A percentile compares a stretch with the other conserved stretches of the same genome.
Evolutionary conservation across 1,140 invertebrate species (phyloP).

Genomic region (Drosophila mauritiana): DNA sequence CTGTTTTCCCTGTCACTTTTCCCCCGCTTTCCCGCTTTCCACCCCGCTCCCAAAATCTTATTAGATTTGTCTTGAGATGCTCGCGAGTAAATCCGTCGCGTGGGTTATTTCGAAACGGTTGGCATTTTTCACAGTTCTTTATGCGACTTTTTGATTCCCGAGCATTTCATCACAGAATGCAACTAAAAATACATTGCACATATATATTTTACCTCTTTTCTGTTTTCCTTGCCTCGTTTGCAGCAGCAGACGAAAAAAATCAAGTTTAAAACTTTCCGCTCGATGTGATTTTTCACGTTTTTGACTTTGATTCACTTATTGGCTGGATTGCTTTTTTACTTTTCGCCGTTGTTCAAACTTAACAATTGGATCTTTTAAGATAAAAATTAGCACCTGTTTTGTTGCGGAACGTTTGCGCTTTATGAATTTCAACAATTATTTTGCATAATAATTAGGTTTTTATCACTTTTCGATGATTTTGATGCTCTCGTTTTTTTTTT

Average conservation of each 20-base stretch:
- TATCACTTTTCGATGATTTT: conserved; percentile 49
- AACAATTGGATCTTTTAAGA: conserved; percentile 52
- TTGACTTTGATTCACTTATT: conserved; percentile 24
- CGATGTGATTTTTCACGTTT: conserved; percentile 10
- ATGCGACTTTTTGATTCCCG: conserved; percentile 63
- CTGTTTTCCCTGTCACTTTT: conserved; percentile 18
- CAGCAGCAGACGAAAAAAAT: conserved; percentile 8
- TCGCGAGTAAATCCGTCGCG: conserved; percentile 28
- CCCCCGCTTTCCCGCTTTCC: neutral
- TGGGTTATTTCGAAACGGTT: conserved; percentile 71
- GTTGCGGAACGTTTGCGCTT: conserved; percentile 48
- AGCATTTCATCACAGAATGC: conserved; percentile 61
- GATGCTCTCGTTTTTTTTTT: conserved; percentile 4
- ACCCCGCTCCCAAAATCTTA: conserved; percentile 13
- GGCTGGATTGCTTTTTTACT: conserved; percentile 9
- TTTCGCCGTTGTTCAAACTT: conserved; percentile 30
- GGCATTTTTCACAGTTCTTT: conserved; percentile 57
- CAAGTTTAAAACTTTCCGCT: conserved; percentile 61
- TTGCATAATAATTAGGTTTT: conserved; percentile 47
- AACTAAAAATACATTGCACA: conserved; percentile 67
- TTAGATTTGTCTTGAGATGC: conserved; percentile 36
- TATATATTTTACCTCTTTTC: conserved; percentile 54
- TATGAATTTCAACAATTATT: conserved; percentile 51
- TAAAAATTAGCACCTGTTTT: conserved; percentile 70
- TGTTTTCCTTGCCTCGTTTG: conserved; percentile 13